Base-by-base conservation (phyloP, 2,888 invertebrate genomes). In the Chloromyia formosa region DNA sequence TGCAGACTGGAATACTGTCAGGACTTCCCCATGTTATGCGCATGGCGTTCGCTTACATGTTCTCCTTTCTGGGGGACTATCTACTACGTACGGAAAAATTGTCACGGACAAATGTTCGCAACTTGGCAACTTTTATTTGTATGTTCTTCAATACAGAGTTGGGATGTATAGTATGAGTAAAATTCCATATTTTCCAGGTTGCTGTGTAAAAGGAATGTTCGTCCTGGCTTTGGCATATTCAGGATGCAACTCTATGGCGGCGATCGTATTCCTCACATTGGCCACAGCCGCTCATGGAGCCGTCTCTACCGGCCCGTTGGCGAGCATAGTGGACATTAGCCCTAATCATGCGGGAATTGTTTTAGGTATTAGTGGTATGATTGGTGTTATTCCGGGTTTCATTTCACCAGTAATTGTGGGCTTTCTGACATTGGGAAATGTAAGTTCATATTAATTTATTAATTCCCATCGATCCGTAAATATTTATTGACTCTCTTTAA, bases 301-400 rank as follows among this genome's bases (percentile, higher is more conserved):
- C 0, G 88, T 90, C 1, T 90, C 91, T 0, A 89, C 91, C 0
- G 91, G 92, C 0, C 89, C 90, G 0, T 83, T 91, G 42, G 89
- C 92, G 1, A 89, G 88, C 72, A 87, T 91, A 74, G 90, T 92
- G 9, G 92, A 92, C 79, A 86, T 92, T 64, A 89, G 91, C 74
- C 90, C 90, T 0, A 91, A 90, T 82, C 83, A 85, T 84, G 82
- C 84, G 82, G 89, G 89, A 77, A 85, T 91, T 35, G 84, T 89
- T 1, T 84, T 91, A 64, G 91, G 91, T 0, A 85, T 91, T n/a
- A 87, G 87, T 61, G 90, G 90, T 73, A 86, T 89, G 80, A 83
- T 90, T 49, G 87, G 88, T 0, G 87, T 88, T 27, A 81, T 87
- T 60, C 87, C 89, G 0, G 91, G 91, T 53, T 90, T 90, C 76